Evolutionary conservation across 2,888 invertebrate species (phyloP), one percentile per base, ranked within the genome.

Genomic region (Acleris cristana): DNA sequence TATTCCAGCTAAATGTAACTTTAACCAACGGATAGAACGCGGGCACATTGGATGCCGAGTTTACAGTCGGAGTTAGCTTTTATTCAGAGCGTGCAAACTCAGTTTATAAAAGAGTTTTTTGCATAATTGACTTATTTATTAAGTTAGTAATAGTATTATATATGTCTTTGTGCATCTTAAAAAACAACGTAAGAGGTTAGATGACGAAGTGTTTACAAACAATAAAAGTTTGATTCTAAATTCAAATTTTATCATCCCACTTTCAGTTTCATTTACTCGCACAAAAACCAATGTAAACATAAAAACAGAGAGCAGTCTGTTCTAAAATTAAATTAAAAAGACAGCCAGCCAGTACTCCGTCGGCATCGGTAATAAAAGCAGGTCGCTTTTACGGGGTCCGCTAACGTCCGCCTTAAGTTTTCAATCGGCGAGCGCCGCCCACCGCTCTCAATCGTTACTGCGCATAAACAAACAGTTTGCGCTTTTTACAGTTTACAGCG

Each of bases 381-480:
- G 84, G 84, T 83, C 82, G 64, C 78, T 79, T 84, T 84, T 85
- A 85, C 80, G 83, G 79, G 78, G 79, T 71, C 73, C 73, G 79
- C 78, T 72, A 75, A 69, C 73, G 74, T 57, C 60, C 70, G 65
- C 64, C 67, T 67, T 67, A 65, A 67, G 74, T 75, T 79, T 82
- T 78, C 81, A 82, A 82, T 81, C 78, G 71, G 65, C 55, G 57
- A 62, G 67, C 74, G 76, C 79, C 79, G 79, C 81, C 82, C 83
- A 79, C 80, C 79, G 79, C 74, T 77, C 76, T 76, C 78, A 77
- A 75, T 77, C 78, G 79, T 77, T 76, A 78, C 77, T 79, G 82
- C 83, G 88, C 89, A 88, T 90, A 91, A 90, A 91, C 89, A 90
- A 90, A 89, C 89, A 85, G 86, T 90, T 90, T 86, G 86, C 86